Percentiles rank a stretch among this genome's conserved stretches.
Evolutionary conservation across 2,797 vertebrate species (phyloP).

Genomic region (Falco biarmicus): DNA sequence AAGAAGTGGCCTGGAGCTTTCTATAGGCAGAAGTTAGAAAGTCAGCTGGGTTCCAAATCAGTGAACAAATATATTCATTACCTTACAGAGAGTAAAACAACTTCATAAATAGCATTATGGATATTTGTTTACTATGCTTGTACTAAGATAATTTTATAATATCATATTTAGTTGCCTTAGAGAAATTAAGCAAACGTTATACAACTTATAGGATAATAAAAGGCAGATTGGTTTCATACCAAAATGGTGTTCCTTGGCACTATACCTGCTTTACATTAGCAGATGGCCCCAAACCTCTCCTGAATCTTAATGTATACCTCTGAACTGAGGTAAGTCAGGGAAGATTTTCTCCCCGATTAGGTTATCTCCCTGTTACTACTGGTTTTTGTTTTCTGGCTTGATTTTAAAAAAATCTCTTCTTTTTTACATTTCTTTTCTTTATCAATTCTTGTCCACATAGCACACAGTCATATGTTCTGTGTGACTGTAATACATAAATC

Average conservation of each 20-base stretch:
- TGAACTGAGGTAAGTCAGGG: neutral
- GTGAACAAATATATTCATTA: constrained; percentile 3
- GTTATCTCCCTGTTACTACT: neutral
- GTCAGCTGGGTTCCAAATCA: neutral
- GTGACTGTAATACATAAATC: neutral
- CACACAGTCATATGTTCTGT: neutral
- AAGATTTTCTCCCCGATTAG: neutral
- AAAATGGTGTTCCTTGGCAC: neutral
- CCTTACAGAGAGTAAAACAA: neutral
- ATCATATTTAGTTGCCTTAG: neutral
- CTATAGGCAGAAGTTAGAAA: neutral
- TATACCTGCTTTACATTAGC: neutral
- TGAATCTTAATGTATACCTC: neutral
- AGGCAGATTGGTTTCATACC: neutral
- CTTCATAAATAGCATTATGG: neutral
- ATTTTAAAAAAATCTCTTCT: neutral
- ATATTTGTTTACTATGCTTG: neutral
- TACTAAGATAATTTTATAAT: constrained; percentile 32
- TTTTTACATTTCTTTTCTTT: neutral
- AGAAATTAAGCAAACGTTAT: constrained; percentile 3
- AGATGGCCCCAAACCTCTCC: constrained; percentile 14
- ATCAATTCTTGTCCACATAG: neutral
- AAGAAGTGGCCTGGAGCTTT: constrained; percentile 20
- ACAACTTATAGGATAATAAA: neutral
- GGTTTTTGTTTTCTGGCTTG: neutral